phyloP scores from a whole-genome alignment of 2,113 vertebrate species.

The Otolemur garnettii region DNA sequence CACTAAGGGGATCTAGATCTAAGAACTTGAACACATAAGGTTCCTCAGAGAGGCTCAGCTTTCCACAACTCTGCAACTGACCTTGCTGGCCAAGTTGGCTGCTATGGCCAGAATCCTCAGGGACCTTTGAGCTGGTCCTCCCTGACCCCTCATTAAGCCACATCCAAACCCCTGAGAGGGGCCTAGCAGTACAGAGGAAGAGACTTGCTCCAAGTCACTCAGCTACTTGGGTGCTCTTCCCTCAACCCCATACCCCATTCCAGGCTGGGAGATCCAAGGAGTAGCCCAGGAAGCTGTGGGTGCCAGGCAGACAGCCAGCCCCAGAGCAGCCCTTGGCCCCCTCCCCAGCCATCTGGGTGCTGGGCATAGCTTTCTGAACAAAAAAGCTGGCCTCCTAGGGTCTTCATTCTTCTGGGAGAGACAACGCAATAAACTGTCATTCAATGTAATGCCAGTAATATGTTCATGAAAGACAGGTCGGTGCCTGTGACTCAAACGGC shows the following conservation, averaged over 20 bases:
- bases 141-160: background rate
- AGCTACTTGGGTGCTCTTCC: background rate
- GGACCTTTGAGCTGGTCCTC: too few relatives aligned
- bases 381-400: fast-evolving
- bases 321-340: background rate
- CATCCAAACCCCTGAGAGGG: background rate
- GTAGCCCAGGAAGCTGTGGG: background rate
- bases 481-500: too few relatives aligned
- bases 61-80: background rate
- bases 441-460: background rate
- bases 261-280: background rate
- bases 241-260: background rate
- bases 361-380: background rate
- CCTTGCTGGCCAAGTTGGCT: background rate
- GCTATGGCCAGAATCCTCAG: too few relatives aligned
- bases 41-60: background rate
- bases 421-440: background rate
- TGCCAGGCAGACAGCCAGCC: too few relatives aligned
- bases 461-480: background rate
- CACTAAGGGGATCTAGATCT: background rate
- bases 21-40: background rate
- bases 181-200: background rate
- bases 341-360: background rate
- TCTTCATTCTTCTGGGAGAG: background rate
- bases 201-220: background rate